A percentile compares a stretch with the other conserved stretches of the same genome.
Evolutionary conservation across 2,888 invertebrate genomes (phyloP).

Genomic region (Tuta absoluta): DNA sequence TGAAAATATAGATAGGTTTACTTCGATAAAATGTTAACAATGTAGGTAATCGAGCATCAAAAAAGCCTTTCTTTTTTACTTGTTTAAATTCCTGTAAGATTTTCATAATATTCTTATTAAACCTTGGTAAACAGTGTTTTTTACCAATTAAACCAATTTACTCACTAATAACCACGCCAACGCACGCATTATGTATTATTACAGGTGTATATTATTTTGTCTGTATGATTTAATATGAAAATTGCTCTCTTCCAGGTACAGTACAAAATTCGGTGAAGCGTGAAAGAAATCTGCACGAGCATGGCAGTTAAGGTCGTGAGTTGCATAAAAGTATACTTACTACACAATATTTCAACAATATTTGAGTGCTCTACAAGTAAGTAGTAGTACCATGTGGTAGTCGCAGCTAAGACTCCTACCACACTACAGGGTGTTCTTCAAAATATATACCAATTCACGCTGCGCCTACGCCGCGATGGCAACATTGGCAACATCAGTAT

Average conservation of each 20-base stretch:
- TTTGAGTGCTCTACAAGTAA: too few relatives aligned
- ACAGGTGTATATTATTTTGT: constrained; percentile 21
- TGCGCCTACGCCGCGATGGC: too few relatives aligned
- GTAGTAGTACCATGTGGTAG: too few relatives aligned
- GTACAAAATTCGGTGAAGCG: neutral
- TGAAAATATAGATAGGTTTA: too few relatives aligned
- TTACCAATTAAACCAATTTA: constrained; percentile 19
- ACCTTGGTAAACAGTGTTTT: neutral
- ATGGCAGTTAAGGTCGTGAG: constrained; percentile 1
- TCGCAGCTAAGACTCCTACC: too few relatives aligned
- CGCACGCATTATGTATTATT: constrained; percentile 12
- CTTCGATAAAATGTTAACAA: too few relatives aligned
- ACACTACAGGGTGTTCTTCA: too few relatives aligned
- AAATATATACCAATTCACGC: too few relatives aligned
- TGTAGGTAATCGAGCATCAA: too few relatives aligned
- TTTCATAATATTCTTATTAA: neutral
- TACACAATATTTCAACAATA: too few relatives aligned
- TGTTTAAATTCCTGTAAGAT: neutral
- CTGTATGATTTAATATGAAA: constrained; percentile 18
- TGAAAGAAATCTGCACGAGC: neutral
- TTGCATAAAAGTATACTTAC: neutral
- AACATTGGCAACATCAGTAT: too few relatives aligned
- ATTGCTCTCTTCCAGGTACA: constrained; percentile 23
- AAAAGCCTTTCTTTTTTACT: neutral
- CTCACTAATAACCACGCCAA: constrained; percentile 1